Percentiles rank a stretch among this genome's conserved stretches.
Evolutionary conservation across 2,888 invertebrate genomes (phyloP).

Genomic region (Drosophila prolongata): DNA sequence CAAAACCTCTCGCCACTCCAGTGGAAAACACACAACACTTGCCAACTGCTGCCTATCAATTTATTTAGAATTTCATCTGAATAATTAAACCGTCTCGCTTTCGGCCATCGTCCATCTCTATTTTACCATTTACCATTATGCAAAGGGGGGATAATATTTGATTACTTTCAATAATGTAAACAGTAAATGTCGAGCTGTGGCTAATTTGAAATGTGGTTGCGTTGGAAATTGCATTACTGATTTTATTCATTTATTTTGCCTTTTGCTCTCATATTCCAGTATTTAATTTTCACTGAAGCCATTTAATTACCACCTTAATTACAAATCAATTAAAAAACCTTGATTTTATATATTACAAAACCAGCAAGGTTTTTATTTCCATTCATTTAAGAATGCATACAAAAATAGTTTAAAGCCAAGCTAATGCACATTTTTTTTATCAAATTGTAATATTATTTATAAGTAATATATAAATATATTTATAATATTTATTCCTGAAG

Average conservation of each 20-base stretch:
- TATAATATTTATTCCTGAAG: no score
- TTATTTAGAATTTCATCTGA: constrained; percentile 49
- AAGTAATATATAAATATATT: no score
- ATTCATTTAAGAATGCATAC: no score
- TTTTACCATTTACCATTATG: constrained; percentile 31
- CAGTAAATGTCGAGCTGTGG: constrained; percentile 31
- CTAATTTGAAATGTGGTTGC: constrained; percentile 33
- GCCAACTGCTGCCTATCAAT: constrained; percentile 23
- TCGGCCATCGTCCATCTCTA: constrained; percentile 16
- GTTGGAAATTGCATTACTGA: constrained; percentile 21
- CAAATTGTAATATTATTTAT: no score
- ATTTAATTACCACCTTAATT: background rate
- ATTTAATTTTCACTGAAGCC: background rate
- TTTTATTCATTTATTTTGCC: constrained; percentile 10
- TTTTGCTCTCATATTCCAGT: background rate
- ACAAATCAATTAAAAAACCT: background rate
- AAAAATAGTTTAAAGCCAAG: no score
- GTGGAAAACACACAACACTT: constrained; percentile 14
- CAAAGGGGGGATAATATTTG: constrained; percentile 46
- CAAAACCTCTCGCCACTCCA: constrained; percentile 31
- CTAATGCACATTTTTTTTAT: no score
- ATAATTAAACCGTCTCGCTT: constrained; percentile 59
- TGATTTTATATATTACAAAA: no score
- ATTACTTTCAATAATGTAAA: constrained; percentile 44
- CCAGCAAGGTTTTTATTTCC: no score